These are phyloP conservation scores for Lepidurus packardi DNA, from an alignment of 1,140 invertebrate genomes.

Conservation along the genomic window DNA sequence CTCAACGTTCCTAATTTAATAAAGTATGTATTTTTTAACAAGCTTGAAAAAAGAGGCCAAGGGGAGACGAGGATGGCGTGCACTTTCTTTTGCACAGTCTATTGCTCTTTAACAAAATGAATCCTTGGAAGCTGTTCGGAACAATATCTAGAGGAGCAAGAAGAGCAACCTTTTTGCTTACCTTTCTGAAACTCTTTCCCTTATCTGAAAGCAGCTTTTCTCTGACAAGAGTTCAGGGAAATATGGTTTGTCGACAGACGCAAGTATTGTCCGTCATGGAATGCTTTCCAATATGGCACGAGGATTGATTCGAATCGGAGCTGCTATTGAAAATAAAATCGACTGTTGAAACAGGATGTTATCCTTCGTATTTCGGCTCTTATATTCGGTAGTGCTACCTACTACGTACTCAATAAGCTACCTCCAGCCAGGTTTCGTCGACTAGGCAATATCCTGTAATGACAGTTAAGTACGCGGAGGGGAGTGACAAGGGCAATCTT, in stretches of 20 bases:
- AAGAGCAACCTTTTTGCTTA: not conserved
- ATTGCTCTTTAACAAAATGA: no score
- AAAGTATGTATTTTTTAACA: no score
- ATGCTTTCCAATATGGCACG: not conserved
- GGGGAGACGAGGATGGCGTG: no score
- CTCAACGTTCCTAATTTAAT: no score
- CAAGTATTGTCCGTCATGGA: not conserved
- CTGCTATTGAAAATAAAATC: not conserved
- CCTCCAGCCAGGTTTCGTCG: not conserved
- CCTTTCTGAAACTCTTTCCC: not conserved
- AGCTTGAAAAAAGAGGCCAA: no score
- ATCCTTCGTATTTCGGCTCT: not conserved
- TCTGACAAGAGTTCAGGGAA: not conserved
- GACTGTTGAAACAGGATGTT: not conserved
- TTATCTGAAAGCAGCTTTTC: not conserved
- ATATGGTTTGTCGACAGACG: not conserved
- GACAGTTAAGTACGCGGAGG: not conserved
- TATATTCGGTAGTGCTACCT: no score
- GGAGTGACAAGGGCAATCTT: slow-evolving; percentile 15
- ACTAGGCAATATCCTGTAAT: not conserved
- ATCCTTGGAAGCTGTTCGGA: not conserved
- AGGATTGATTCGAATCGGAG: not conserved
- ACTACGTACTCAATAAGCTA: not conserved
- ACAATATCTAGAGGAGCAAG: not conserved
- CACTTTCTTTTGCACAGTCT: no score